Conservation (phyloP, 2,797 vertebrate genomes). For the Loris lydekkerianus region DNA sequence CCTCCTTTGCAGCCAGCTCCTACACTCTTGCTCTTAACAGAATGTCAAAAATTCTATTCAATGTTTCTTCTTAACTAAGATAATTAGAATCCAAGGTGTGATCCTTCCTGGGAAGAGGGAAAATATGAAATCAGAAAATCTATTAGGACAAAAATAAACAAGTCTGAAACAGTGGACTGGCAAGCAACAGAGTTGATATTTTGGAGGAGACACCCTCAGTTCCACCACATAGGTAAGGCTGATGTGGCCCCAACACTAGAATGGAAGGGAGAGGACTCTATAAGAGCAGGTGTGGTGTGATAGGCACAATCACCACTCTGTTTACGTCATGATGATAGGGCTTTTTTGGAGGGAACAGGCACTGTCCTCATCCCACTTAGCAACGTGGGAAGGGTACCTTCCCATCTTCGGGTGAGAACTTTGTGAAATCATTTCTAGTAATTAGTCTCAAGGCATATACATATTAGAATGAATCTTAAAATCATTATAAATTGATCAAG, state of each 20-base stretch:
- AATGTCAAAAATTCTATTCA: not conserved
- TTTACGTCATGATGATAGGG: not conserved
- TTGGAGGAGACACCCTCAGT: not conserved
- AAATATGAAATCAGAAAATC: not conserved
- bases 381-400: not conserved
- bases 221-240: not conserved
- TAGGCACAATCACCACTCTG: not conserved
- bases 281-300: not conserved
- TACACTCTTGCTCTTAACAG: not conserved
- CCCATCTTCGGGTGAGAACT: too few species aligned
- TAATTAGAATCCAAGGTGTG: slow-evolving; percentile 44
- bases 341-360: not conserved
- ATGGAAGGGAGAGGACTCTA: not conserved
- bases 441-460: slow-evolving; percentile 22
- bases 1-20: not conserved
- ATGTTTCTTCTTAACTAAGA: slow-evolving; percentile 19
- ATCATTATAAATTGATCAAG: slow-evolving; percentile 64
- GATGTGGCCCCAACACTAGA: not conserved
- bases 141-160: not conserved
- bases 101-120: not conserved
- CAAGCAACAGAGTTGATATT: not conserved
- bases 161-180: not conserved
- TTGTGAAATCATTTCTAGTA: slow-evolving; percentile 5
- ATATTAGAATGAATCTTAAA: slow-evolving; percentile 48
- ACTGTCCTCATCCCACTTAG: not conserved